Conservation (phyloP, 2,113 vertebrate species). For the Speoplatyrhinus poulsoni region DNA sequence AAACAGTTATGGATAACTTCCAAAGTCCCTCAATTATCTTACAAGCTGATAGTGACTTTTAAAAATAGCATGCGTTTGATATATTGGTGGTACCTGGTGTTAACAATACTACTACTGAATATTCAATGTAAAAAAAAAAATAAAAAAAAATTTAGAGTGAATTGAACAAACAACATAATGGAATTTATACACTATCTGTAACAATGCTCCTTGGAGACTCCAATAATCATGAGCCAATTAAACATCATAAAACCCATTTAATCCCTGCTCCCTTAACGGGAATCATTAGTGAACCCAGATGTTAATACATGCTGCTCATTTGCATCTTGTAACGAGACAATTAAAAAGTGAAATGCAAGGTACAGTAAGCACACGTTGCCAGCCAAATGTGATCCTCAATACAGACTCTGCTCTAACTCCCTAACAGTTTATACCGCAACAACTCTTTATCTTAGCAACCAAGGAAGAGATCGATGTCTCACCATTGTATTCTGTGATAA, state of each 20-base stretch:
- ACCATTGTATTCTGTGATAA: slow-evolving; percentile 14
- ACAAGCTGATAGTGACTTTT: no score
- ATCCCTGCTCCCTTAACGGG: slow-evolving; percentile 36
- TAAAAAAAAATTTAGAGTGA: no score
- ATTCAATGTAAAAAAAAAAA: no score
- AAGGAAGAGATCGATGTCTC: slow-evolving; percentile 16
- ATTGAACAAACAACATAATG: no score
- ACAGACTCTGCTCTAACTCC: neutral
- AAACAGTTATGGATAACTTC: no score
- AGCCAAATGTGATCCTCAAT: slow-evolving; percentile 25
- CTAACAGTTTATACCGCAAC: no score
- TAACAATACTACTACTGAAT: no score
- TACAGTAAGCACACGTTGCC: slow-evolving; percentile 25
- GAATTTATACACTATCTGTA: no score
- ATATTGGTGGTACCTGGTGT: no score
- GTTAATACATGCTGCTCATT: slow-evolving; percentile 47
- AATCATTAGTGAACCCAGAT: slow-evolving; percentile 43
- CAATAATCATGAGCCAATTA: slow-evolving; percentile 18
- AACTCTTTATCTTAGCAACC: no score
- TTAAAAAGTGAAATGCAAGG: slow-evolving; percentile 49
- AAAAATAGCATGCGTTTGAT: no score
- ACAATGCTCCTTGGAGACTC: slow-evolving; percentile 25
- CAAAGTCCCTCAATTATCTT: no score
- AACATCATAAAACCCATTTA: slow-evolving; percentile 40
- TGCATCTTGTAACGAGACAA: slow-evolving; percentile 64